phyloP scores from a whole-genome alignment of 2,888 invertebrate species.

The Metacarcinus magister region DNA sequence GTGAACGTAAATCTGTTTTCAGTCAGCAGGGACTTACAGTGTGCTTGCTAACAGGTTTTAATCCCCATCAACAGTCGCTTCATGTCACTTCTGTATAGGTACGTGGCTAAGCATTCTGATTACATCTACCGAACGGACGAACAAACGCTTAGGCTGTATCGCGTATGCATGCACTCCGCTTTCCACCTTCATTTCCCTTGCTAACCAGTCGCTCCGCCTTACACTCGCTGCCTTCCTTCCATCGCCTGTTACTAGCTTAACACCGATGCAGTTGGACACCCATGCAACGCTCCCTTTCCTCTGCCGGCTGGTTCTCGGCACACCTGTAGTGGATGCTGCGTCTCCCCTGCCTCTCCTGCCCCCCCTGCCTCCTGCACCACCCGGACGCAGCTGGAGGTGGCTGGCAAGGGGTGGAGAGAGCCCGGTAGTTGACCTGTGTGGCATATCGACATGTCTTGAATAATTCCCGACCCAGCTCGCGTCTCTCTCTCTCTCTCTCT shows the following conservation, averaged over 20 bases:
- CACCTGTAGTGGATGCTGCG: background rate
- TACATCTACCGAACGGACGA: background rate
- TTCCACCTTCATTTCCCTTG: slow-evolving; percentile 21
- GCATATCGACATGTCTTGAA: slow-evolving; percentile 61
- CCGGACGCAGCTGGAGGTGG: background rate
- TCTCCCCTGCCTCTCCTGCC: background rate
- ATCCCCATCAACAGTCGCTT: slow-evolving; percentile 8
- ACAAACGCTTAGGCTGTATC: background rate
- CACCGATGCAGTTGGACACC: background rate
- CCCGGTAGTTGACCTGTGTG: slow-evolving; percentile 3
- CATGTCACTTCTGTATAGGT: background rate
- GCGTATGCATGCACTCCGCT: background rate
- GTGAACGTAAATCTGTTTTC: background rate
- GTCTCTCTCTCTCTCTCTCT: background rate
- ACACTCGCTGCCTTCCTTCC: background rate
- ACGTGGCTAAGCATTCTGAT: background rate
- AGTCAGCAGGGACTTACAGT: background rate
- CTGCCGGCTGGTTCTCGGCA: background rate
- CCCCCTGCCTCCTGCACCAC: background rate
- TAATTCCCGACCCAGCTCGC: background rate
- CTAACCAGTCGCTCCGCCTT: background rate
- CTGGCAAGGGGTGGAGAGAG: background rate
- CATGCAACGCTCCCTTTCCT: background rate
- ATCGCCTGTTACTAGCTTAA: background rate
- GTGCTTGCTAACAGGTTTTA: background rate